Base-by-base conservation (phyloP, 1,140 invertebrate genomes). In the Radopholus similis region DNA sequence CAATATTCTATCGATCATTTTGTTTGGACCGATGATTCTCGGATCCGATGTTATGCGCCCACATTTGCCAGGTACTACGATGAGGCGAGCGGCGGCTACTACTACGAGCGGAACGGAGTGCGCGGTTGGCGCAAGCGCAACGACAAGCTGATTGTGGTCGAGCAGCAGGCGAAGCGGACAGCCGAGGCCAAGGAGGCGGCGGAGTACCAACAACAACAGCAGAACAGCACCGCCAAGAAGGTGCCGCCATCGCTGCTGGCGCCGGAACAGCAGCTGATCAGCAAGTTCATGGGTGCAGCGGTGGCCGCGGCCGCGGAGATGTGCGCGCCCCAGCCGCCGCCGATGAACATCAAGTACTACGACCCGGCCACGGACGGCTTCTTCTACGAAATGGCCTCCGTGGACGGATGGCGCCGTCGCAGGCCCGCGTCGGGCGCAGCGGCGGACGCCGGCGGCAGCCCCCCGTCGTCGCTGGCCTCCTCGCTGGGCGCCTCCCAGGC, bases 101-200 rank as follows among this genome's bases (percentile, higher is more conserved):
- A 82, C 42, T 80, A 80, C 51, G 78, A 80, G 54, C 71, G 73
- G 40, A 80, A 77, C 63, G 78, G 78, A 18, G 75, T 76, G 23
- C 75, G 81, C 42, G 78, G 78, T 38, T 80, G 78, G 78, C 59
- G 77, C 15, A 71, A 82, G 35, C 62, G 80, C 6, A 71, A 71
- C 58, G 68, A 72, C 28, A 57, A 66, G 34, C 58, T 23, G 64
- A 42, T n/a, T 18, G 30, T 40, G n/a, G 40, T 60, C 35, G 51
- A 63, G 30, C 32, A 64, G 26, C 37, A 18, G 54, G 55, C 34
- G 32, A 42, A 23, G 11, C 47, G 28, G 28, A 28, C 57, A n/a
- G 57, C 9, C 38, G 18, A 18, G 26, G 32, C 47, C 15, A 35
- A 44, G 18, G 35, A 57, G 26, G 18, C 26, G n/a, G 44, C 44